These are phyloP conservation scores for Hybos culiciformis DNA, from an alignment of 2,888 invertebrate species.

Conservation along the genomic window DNA sequence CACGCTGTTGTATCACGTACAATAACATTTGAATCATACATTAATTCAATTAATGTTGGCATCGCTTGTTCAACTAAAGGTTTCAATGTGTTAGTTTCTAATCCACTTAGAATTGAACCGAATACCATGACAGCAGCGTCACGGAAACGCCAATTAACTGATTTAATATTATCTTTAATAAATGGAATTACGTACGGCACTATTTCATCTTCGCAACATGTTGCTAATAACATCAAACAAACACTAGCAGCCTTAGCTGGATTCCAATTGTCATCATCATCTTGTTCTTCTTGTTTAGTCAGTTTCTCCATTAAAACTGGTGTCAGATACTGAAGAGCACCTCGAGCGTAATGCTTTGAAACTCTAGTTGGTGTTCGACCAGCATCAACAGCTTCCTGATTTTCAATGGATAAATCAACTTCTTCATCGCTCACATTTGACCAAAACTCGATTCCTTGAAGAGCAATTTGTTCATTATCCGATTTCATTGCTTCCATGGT, in stretches of 20 bases:
- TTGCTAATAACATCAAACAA: conserved; percentile 92
- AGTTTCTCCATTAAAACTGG: conserved; percentile 88
- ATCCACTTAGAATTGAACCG: conserved; percentile 84
- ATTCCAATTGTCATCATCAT: conserved; percentile 99
- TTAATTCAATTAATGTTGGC: conserved; percentile 84
- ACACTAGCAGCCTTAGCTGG: conserved; percentile 99
- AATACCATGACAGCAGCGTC: conserved; percentile 99
- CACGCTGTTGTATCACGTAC: conserved; percentile 97
- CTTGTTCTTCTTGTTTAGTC: conserved; percentile 92
- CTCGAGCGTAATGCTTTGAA: conserved; percentile 95
- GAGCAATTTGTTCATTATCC: conserved; percentile 85
- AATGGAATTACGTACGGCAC: conserved; percentile 94
- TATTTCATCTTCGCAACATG: conserved; percentile 94
- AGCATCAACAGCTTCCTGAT: conserved; percentile 83
- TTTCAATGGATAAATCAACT: conserved; percentile 87
- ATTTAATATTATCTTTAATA: conserved; percentile 87
- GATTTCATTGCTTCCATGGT: conserved; percentile 98
- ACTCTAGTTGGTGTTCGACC: conserved; percentile 88
- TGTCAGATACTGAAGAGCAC: conserved; percentile 86
- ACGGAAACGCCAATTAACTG: conserved; percentile 78
- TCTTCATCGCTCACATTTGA: conserved; percentile 99
- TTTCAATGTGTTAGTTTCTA: conserved; percentile 74
- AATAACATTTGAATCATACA: conserved; percentile 87
- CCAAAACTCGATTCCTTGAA: conserved; percentile 99
- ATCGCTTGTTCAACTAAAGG: conserved; percentile 93